Percentiles rank a stretch among this genome's conserved stretches.
Evolutionary conservation across 2,113 vertebrate species (phyloP).

Genomic region (Corythornis vintsioides): DNA sequence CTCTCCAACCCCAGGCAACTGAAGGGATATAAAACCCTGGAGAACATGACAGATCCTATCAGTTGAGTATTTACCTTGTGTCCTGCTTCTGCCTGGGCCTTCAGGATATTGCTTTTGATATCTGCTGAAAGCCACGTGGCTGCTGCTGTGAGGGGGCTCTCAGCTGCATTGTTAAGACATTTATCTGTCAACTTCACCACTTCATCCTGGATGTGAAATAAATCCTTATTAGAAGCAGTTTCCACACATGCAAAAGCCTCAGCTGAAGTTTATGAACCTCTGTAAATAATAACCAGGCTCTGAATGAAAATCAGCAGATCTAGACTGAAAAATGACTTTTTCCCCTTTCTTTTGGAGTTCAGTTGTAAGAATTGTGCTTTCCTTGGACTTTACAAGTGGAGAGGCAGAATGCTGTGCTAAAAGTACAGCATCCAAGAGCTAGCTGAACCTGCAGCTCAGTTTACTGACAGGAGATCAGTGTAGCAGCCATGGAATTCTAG

Average conservation of each 20-base stretch:
- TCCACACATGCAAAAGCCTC: background rate
- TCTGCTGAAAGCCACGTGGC: constrained; percentile 78
- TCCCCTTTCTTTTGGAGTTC: background rate
- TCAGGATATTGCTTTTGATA: constrained; percentile 94
- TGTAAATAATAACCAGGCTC: background rate
- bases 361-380: background rate
- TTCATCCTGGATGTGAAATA: constrained; percentile 80
- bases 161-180: constrained; percentile 84
- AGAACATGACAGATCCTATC: background rate
- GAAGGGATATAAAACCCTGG: background rate
- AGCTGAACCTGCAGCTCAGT: background rate
- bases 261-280: background rate
- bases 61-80: constrained; percentile 78
- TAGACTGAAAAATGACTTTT: background rate
- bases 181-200: constrained; percentile 90
- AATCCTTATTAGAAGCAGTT: constrained; percentile 9
- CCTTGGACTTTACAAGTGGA: background rate
- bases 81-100: constrained; percentile 87
- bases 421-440: background rate
- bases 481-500: background rate
- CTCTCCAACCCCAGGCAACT: background rate
- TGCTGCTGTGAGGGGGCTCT: constrained; percentile 73
- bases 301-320: background rate
- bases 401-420: background rate
- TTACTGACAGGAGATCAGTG: background rate